A percentile compares a stretch with the other conserved stretches of the same genome.
phyloP scores from a whole-genome alignment of 2,113 vertebrate genomes.

The Bagarius yarrelli region DNA sequence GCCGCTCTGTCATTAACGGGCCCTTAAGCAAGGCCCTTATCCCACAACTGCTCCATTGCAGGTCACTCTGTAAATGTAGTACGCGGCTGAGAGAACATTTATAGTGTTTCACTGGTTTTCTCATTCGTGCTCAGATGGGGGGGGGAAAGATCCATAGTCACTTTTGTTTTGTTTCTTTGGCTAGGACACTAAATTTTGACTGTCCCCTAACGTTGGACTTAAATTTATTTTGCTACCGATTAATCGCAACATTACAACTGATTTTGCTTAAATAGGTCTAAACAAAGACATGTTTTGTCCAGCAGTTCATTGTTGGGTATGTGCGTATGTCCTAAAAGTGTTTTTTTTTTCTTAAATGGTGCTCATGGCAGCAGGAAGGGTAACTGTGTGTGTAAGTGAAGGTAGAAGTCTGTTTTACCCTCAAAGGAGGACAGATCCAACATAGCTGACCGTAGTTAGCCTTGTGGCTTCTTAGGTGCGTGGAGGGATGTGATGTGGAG shows the following conservation, averaged over 20 bases:
- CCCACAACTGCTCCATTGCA: no score
- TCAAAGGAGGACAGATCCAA: slow-evolving; percentile 42
- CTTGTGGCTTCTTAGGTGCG: slow-evolving; percentile 28
- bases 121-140: background rate
- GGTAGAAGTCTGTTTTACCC: slow-evolving; percentile 41
- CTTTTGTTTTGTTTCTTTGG: background rate
- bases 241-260: no score
- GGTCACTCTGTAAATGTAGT: no score
- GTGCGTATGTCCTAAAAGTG: slow-evolving; percentile 42
- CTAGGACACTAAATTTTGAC: background rate
- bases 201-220: background rate
- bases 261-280: slow-evolving; percentile 33
- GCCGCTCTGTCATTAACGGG: no score
- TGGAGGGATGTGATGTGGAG: no score
- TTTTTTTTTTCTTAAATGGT: slow-evolving; percentile 19
- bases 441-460: slow-evolving; percentile 3
- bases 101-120: background rate
- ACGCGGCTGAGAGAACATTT: background rate
- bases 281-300: slow-evolving; percentile 26
- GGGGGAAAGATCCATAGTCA: background rate
- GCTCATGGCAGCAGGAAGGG: slow-evolving; percentile 7
- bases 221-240: no score
- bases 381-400: background rate
- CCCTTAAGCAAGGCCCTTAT: no score
- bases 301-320: slow-evolving; percentile 21